Base-by-base conservation (phyloP, 2,113 vertebrate genomes). In the Embiotoca jacksoni region DNA sequence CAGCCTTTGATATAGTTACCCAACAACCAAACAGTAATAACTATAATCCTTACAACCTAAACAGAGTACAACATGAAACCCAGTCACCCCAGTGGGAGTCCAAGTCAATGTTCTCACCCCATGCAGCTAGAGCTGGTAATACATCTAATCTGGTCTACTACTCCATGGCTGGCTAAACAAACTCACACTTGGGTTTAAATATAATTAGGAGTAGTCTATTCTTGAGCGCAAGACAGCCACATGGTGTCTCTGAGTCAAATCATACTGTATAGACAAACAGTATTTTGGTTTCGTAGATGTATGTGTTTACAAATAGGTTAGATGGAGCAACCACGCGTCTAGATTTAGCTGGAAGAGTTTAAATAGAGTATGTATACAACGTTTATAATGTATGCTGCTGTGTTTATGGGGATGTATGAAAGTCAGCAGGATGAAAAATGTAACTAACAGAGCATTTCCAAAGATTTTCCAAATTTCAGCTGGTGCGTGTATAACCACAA, bases 141-240 rank as follows among this genome's bases (percentile, higher is more conserved):
- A 75, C 75, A 4, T 8, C 82, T 92, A 90, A 90, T 92, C 89
- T 84, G 78, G 73, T 87, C 85, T 83, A 88, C 83, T 75, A 80
- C 69, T 33, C 72, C 82, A 80, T 71, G 65, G 63, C 47, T 47
- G 68, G 55, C 49, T 82, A 69, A 63, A 57, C 64, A 75, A 81
- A 82, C 54, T 82, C 30, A 68, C 88, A 82, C 62, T 62, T 31
- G 15, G 35, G n/a, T 60, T 83, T 70, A 72, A 75, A 74, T 68
- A 33, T 58, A 65, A 77, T 79, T 57, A 57, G 30, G 63, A 73
- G 67, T 67, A 56, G 36, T 80, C 50, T 75, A 36, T 60, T 72
- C 61, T 41, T 35, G 46, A 65, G 9, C 56, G 62, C 23, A 60
- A 33, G 1, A 9, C 5, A n/a, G 47, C 13, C 1, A 5, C 33